Evolutionary conservation across 2,888 invertebrate species (phyloP), one percentile per base, ranked within the genome.

Genomic region (Spilosoma lubricipeda): DNA sequence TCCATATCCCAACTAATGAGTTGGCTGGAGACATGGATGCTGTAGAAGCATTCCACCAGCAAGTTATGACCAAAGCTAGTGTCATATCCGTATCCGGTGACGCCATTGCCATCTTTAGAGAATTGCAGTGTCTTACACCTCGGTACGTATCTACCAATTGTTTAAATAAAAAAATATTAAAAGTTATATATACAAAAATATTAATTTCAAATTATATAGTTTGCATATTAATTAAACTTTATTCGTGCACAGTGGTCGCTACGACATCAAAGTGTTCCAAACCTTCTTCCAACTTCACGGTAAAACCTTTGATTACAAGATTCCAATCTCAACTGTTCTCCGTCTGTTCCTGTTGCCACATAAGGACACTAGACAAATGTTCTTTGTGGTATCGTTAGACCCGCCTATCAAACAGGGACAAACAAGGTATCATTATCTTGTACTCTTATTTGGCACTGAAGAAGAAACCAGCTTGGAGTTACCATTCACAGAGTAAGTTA

Each of bases 251-350:
- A 98, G 98, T 95, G 99, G 99, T 96, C 98, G 99, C 82, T 99
- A 99, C 90, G 99, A 99, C 92, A 98, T 99, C 93, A 99, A 99
- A 94, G 97, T 99, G 77, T 99, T 98, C 93, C 98, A 98, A 82
- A 92, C 94, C 42, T 94, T 95, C 89, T 94, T 96, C 92, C 93
- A 93, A 88, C 97, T 97, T 71, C 96, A 98, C 97, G 96, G 99
- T 98, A 99, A 99, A 97, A 99, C 99, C 0, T 99, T 99, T 90
- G 99, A 99, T 95, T 99, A 99, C 96, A 99, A 99, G 95, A 99
- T 99, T 85, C 99, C 99, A 0, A 98, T 99, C 97, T 98, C 98
- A 0, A 99, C 99, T 0, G 99, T 99, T 7, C 96, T 99, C 27
- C 97, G 99, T 13, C 94, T 99, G 27, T 99, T 99, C 91, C 96